Evolutionary conservation across 2,888 invertebrate genomes (phyloP).

Genomic region (Oligia strigilis): DNA sequence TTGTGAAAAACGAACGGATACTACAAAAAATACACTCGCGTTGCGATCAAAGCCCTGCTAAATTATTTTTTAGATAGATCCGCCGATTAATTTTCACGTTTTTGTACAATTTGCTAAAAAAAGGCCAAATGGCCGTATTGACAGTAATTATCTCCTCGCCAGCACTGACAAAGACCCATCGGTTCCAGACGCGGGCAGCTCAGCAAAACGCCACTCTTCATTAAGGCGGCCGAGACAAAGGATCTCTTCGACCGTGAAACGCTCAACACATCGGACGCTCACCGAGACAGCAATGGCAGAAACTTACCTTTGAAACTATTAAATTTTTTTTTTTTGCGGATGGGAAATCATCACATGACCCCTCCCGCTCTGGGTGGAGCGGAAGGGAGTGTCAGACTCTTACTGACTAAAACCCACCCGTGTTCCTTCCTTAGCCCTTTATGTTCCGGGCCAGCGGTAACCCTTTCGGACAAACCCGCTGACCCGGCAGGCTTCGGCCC

Average conservation of each 20-base stretch:
- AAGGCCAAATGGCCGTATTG: constrained; percentile 10
- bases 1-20: background rate
- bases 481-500: no score
- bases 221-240: constrained; percentile 62
- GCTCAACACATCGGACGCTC: constrained; percentile 28
- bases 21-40: background rate
- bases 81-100: background rate
- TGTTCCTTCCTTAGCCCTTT: no score
- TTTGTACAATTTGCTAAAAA: background rate
- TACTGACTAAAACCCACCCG: no score
- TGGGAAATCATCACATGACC: no score
- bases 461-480: no score
- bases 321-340: no score
- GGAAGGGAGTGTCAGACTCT: no score
- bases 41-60: background rate
- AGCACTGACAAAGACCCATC: constrained; percentile 32
- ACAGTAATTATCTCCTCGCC: constrained; percentile 45
- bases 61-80: background rate
- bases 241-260: constrained; percentile 54
- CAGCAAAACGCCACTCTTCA: constrained; percentile 59
- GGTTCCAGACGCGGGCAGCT: constrained; percentile 21
- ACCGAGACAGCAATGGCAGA: constrained; percentile 24
- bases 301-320: constrained; percentile 14
- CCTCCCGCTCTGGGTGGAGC: no score
- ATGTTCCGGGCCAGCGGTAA: no score